Evolutionary conservation across 2,113 vertebrate genomes (phyloP), one percentile per base, ranked within the genome.

Genomic region (Lathamus discolor): DNA sequence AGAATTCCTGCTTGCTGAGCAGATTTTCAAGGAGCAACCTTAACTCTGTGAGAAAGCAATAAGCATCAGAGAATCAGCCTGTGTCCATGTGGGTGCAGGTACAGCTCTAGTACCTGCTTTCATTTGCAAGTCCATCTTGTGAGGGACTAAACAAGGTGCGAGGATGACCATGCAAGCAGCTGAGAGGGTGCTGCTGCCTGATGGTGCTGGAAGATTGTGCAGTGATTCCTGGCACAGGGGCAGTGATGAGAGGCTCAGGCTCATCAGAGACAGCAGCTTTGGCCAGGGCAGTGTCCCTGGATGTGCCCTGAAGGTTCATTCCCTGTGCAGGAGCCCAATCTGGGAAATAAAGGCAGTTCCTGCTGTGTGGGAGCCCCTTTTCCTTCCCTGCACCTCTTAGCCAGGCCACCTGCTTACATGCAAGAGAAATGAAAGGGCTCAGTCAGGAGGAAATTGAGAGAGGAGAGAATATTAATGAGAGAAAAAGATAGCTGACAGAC

Each of bases 271-370:
- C 41, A 35, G 6, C 12, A 17, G 41, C 16, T 44, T 57, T 0
- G 3, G 33, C 28, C 48, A 52, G 37, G 20, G n/a, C 49, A 52
- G 25, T 7, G 27, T 24, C 55, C 41, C 35, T 37, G 25, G 7
- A 33, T 1, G 1, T 35, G 37, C 5, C 20, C 20, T 64, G 7
- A 0, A 0, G 10, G 13, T 43, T 72, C 13, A 4, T 37, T 16
- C 33, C 41, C 33, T 16, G 8, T 13, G 39, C 46, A 48, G 39
- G 24, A 35, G 24, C 31, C 23, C 33, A 15, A 13, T 31, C 31
- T 16, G 25, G 70, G 48, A 74, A 35, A 92, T 10, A 7, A 17
- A 41, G 22, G 18, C 17, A 10, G 49, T 23, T 66, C 55, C 73
- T 16, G 0, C 25, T 70, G 51, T 20, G 57, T 54, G 64, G 70